Base-by-base conservation (phyloP, 1,140 invertebrate genomes). In the Nephila pilipes region DNA sequence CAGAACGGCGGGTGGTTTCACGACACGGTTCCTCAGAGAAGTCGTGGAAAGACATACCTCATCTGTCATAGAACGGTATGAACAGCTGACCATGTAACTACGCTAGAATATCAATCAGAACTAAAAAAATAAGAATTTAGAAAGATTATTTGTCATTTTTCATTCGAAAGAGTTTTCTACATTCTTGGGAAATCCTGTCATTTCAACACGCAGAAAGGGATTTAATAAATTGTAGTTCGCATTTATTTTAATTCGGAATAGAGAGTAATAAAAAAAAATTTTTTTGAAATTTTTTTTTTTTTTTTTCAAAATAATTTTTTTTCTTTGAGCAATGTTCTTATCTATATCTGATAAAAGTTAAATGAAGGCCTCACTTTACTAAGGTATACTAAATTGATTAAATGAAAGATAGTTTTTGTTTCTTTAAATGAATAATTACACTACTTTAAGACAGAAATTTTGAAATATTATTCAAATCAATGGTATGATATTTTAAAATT, bases 81-180 rank as follows among this genome's bases (percentile, higher is more conserved):
- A 79, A 89, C 87, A 89, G 79, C 87, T 79, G 60, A 89, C 65
- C 87, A 65, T 38, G 54, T 79, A 79, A 89, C 54, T 65, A n/a
- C 25, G 18, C n/a, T 32, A 65, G 87, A 89, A 89, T 89, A 89
- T 65, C 38, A 89, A 89, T 75, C 69, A 75, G 29, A 3, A 75
- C 12, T 18, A 75, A 75, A 75, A 18, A 32, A 18, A 36, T 16
- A 32, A 75, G 8, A 18, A 32, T 32, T 16, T 2, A 75, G 29
- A 75, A 75, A 75, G 5, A 36, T 75, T 36, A 32, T 75, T 75
- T 75, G 29, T 6, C 32, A 36, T 75, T 75, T 36, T 25, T 75
- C 29, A 75, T 32, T 32, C 58, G 22, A 16, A 75, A 75, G 29
- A 20, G 69, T 32, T 18, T 75, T 18, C 25, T 65, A 65, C 63